Conservation (phyloP, 2,797 vertebrate genomes). For the Dallia pectoralis region DNA sequence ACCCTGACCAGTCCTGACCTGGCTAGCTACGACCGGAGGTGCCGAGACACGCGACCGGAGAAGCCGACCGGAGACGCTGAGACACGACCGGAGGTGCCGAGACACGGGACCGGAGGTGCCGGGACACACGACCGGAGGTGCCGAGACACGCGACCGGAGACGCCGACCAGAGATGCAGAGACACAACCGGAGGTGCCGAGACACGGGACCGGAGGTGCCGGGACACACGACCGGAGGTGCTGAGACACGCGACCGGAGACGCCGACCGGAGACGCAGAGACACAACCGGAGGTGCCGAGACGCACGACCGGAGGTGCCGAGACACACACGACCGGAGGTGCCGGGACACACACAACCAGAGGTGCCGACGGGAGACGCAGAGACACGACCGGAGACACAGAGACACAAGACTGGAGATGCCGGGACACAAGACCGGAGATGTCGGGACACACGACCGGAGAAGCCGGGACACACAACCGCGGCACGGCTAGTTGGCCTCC, state of each 20-base stretch:
- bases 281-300: constrained; percentile 16
- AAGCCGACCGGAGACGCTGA: no score
- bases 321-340: constrained; percentile 17
- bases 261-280: no score
- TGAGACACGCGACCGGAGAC: background rate
- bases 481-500: no score
- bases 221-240: constrained; percentile 32
- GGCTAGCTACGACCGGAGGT: constrained; percentile 39
- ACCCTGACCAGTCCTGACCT: constrained; percentile 33
- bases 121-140: constrained; percentile 34
- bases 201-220: no score
- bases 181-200: constrained; percentile 20
- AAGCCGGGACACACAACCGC: no score
- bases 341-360: background rate
- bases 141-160: background rate
- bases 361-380: no score
- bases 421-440: constrained; percentile 34
- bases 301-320: no score
- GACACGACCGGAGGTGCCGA: constrained; percentile 23
- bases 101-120: no score
- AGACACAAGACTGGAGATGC: no score
- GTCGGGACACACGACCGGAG: background rate
- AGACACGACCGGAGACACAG: constrained; percentile 29
- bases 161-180: no score
- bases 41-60: background rate